Percentiles rank a stretch among this genome's conserved stretches.
These are phyloP conservation scores for Gymnogyps californianus DNA, from an alignment of 2,113 vertebrate genomes.

Conservation along the genomic window DNA sequence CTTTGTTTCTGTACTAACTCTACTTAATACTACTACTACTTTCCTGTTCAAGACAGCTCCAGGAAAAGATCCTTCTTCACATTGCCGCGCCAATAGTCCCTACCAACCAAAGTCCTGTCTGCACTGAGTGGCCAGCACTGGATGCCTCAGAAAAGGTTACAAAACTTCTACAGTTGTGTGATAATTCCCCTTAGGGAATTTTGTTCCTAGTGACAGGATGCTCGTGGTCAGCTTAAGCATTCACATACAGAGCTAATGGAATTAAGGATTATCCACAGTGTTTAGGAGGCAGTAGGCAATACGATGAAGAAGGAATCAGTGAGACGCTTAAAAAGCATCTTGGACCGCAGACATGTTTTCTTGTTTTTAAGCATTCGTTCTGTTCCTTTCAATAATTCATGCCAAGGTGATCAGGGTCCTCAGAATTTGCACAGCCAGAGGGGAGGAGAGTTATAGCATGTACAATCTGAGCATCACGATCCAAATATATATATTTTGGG, in stretches of 20 bases:
- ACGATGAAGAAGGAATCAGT: neutral
- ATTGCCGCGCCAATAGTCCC: neutral
- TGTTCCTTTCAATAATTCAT: constrained; percentile 20
- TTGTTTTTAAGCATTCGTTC: neutral
- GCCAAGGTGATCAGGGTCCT: neutral
- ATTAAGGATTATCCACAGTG: neutral
- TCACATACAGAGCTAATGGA: neutral
- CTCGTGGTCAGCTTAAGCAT: neutral
- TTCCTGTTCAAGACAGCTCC: neutral
- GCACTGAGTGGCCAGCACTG: neutral
- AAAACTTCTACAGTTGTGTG: neutral
- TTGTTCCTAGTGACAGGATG: neutral
- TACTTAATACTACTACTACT: neutral
- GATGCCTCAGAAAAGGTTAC: neutral
- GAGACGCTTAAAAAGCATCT: constrained; percentile 4
- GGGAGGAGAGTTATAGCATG: neutral
- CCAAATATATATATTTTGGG: neutral
- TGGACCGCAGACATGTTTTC: neutral
- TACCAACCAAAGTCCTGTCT: neutral
- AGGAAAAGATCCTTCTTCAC: neutral
- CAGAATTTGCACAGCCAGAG: neutral
- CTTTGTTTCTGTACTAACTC: neutral
- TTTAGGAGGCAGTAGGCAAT: neutral
- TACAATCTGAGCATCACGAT: neutral
- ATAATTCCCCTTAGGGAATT: neutral